These are phyloP conservation scores for Diplogasteroides magnus DNA, from an alignment of 1,140 invertebrate genomes.

Conservation along the genomic window DNA sequence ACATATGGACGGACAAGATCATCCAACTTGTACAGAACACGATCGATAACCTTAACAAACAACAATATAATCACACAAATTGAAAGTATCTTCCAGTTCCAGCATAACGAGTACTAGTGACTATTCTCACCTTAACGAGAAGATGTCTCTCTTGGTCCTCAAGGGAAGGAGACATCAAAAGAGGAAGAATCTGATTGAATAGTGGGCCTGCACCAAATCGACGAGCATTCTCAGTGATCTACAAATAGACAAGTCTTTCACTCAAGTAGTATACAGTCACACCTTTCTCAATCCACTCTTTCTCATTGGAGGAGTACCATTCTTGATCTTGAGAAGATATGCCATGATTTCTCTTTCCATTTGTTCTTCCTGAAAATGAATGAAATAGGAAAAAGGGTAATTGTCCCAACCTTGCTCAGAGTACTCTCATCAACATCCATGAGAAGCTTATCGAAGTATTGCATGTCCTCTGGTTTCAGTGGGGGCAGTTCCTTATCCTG, in stretches of 20 bases:
- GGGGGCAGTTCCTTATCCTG: slow-evolving; percentile 81
- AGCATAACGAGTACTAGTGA: neutral
- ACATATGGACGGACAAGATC: slow-evolving; percentile 97
- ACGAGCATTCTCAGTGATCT: slow-evolving; percentile 92
- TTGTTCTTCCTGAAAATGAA: slow-evolving; percentile 78
- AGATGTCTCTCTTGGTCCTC: slow-evolving; percentile 99
- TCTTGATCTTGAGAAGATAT: slow-evolving; percentile 94
- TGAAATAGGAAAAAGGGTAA: neutral
- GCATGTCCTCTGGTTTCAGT: slow-evolving; percentile 98
- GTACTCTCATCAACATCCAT: slow-evolving; percentile 94
- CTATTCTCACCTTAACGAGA: slow-evolving; percentile 72
- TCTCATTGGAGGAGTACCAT: slow-evolving; percentile 97
- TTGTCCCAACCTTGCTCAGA: slow-evolving; percentile 60
- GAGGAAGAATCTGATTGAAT: slow-evolving; percentile 95
- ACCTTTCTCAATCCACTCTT: slow-evolving; percentile 77
- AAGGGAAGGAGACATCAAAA: slow-evolving; percentile 96
- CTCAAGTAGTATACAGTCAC: neutral
- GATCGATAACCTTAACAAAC: slow-evolving; percentile 73
- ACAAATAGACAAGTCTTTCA: neutral
- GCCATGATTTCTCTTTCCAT: slow-evolving; percentile 99
- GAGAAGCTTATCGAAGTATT: slow-evolving; percentile 97
- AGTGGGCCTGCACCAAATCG: slow-evolving; percentile 96
- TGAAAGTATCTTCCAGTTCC: neutral
- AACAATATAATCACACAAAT: neutral
- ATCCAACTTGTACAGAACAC: slow-evolving; percentile 96